These are phyloP conservation scores for Gobionotothen gibberifrons DNA, from an alignment of 2,797 vertebrate genomes.

Conservation along the genomic window DNA sequence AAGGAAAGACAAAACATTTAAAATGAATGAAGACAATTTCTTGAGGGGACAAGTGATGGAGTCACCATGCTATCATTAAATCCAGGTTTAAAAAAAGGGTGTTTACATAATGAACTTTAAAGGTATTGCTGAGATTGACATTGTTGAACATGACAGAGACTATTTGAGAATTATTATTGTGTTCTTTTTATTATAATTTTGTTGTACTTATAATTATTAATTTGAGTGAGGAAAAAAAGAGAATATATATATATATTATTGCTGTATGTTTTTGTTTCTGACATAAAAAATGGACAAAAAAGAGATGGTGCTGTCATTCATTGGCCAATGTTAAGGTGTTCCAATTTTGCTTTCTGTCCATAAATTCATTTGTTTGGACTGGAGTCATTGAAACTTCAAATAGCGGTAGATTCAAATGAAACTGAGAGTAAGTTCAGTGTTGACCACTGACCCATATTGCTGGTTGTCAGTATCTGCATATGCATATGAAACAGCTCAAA, in stretches of 20 bases:
- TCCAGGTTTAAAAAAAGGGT: neutral
- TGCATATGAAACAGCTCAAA: constrained; percentile 28
- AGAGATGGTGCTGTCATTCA: neutral
- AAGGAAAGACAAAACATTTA: neutral
- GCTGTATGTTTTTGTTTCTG: too few species aligned
- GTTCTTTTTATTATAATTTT: too few species aligned
- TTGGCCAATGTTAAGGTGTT: neutral
- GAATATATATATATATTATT: too few species aligned
- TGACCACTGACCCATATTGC: constrained; percentile 2
- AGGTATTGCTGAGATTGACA: neutral
- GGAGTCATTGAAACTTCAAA: constrained; percentile 16
- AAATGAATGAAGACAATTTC: constrained; percentile 2
- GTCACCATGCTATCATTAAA: neutral
- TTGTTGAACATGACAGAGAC: too few species aligned
- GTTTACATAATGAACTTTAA: neutral
- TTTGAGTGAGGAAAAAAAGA: too few species aligned
- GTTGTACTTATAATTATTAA: too few species aligned
- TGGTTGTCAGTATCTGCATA: constrained; percentile 24
- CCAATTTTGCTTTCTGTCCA: neutral
- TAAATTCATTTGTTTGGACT: neutral
- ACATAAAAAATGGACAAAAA: too few species aligned
- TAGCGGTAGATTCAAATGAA: constrained; percentile 3
- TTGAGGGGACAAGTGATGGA: constrained; percentile 3
- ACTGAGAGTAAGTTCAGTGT: constrained; percentile 5
- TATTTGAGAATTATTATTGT: too few species aligned